These are phyloP conservation scores for Torymus aiolomorphi DNA, from an alignment of 2,888 invertebrate genomes.

Conservation along the genomic window DNA sequence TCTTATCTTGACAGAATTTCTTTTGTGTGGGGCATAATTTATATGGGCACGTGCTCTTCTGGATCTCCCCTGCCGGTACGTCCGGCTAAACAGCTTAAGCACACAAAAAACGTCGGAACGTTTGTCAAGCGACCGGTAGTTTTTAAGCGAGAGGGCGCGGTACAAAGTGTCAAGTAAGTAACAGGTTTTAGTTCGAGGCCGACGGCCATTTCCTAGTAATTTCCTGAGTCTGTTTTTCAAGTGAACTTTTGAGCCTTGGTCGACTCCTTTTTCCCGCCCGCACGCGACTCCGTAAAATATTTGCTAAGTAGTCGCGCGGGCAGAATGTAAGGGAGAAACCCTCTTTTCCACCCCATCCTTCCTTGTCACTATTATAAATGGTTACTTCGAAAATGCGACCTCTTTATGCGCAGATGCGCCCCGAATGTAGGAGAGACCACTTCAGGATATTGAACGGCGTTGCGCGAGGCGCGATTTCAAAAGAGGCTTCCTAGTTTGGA, in stretches of 20 bases:
- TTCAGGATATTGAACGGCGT: slow-evolving; percentile 49
- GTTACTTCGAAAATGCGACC: slow-evolving; percentile 64
- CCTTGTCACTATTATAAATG: slow-evolving; percentile 67
- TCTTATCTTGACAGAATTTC: too few species aligned
- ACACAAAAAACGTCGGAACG: neutral
- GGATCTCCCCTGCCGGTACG: too few species aligned
- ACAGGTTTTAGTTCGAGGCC: slow-evolving; percentile 49
- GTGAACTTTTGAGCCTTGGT: slow-evolving; percentile 68
- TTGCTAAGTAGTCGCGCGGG: slow-evolving; percentile 67
- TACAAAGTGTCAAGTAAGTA: slow-evolving; percentile 31
- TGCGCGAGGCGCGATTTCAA: neutral
- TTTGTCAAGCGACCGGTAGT: slow-evolving; percentile 4
- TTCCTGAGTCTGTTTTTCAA: slow-evolving; percentile 73
- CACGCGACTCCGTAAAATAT: slow-evolving; percentile 66
- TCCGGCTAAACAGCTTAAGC: neutral
- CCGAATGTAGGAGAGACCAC: slow-evolving; percentile 27
- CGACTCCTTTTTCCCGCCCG: slow-evolving; percentile 23
- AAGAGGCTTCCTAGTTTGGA: slow-evolving; percentile 6
- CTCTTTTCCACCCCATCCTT: slow-evolving; percentile 39
- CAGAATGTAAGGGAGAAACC: slow-evolving; percentile 59
- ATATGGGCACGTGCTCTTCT: too few species aligned
- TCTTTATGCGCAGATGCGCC: slow-evolving; percentile 43
- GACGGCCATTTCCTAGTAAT: slow-evolving; percentile 72
- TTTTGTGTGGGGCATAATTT: too few species aligned
- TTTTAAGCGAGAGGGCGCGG: slow-evolving; percentile 29